Base-by-base conservation (phyloP, 1,140 invertebrate genomes). In the Hydropsyche tenuis region DNA sequence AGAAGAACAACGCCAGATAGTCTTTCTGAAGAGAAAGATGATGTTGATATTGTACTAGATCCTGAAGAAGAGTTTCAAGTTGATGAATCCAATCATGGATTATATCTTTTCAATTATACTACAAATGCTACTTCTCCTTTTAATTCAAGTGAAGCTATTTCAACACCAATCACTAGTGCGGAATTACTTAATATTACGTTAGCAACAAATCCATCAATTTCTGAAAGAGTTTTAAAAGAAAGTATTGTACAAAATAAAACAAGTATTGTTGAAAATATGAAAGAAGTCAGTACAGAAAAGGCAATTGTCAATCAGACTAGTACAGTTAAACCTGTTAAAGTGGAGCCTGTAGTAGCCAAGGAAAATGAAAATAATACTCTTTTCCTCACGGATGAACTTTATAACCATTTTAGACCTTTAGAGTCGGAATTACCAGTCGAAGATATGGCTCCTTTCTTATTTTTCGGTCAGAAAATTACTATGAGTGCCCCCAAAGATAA, bases 401-500 rank as follows among this genome's bases (percentile, higher is more conserved):
- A 89, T 79, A 89, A 89, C 73, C 87, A 89, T 72, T 90, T 89
- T 77, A 79, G 87, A 18, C 89, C 88, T 0, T 83, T 90, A 6
- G 89, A 90, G 79, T 83, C 85, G 11, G 88, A 90, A 78, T 81
- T 90, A 48, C 87, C 88, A 0, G 86, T 88, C 30, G 89, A 90
- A 79, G 89, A 90, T 75, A 87, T 90, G 83, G 87, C 89, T 53
- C 89, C 90, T 43, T 91, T 91, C 80, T 82, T 90, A n/a, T 89
- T 86, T 75, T 91, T 91, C 80, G 90, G 90, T 0, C 88, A 90
- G 79, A 90, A 91, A 79, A 72, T 91, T n/a, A 84, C 82, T 0
- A 81, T 82, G 9, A 80, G 72, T 48, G 71, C 76, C n/a, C 82
- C 84, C 25, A 82, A 72, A 73, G 83, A 73, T 27, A 73, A 85